Percentiles rank a stretch among this genome's conserved stretches.
phyloP scores from a whole-genome alignment of 1,140 invertebrate genomes.

The Drosophila seguyi region DNA sequence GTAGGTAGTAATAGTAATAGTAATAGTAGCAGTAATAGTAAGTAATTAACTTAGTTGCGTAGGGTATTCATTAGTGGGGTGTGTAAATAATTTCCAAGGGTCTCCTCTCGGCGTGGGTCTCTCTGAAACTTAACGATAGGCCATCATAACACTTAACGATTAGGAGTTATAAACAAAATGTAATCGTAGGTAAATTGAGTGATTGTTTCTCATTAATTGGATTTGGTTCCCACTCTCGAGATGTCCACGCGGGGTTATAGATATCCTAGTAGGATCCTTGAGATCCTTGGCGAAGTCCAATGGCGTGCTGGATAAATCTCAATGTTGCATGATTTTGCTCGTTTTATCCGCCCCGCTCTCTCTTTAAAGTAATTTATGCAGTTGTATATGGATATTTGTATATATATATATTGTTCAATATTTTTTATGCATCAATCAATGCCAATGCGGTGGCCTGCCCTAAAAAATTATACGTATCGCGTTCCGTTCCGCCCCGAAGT shows the following conservation, averaged over 20 bases:
- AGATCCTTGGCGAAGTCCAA: constrained; percentile 35
- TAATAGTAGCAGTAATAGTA: constrained; percentile 21
- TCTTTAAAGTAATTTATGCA: constrained; percentile 71
- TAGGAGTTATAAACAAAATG: constrained; percentile 51
- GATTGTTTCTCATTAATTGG: constrained; percentile 80
- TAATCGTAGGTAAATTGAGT: constrained; percentile 78
- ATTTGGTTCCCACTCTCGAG: constrained; percentile 54
- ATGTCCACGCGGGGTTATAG: constrained; percentile 2
- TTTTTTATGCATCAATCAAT: constrained; percentile 44
- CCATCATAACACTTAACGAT: constrained; percentile 72
- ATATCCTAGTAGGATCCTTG: constrained; percentile 24
- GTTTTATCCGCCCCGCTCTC: constrained; percentile 15
- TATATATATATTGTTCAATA: constrained; percentile 70
- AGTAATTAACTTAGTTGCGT: constrained; percentile 71
- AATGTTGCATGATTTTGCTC: constrained; percentile 80
- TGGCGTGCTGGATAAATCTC: constrained; percentile 78
- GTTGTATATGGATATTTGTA: constrained; percentile 71
- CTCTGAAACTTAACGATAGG: constrained; percentile 73
- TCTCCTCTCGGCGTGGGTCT: constrained; percentile 37
- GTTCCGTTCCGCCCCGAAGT: constrained; percentile 28
- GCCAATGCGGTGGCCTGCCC: constrained; percentile 27
- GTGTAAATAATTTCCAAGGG: constrained; percentile 74
- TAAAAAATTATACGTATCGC: constrained; percentile 10
- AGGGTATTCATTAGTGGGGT: constrained; percentile 62
- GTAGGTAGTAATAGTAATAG: constrained; percentile 28